Base-by-base conservation (phyloP, 2,797 vertebrate genomes). In the Alectoris magna region DNA sequence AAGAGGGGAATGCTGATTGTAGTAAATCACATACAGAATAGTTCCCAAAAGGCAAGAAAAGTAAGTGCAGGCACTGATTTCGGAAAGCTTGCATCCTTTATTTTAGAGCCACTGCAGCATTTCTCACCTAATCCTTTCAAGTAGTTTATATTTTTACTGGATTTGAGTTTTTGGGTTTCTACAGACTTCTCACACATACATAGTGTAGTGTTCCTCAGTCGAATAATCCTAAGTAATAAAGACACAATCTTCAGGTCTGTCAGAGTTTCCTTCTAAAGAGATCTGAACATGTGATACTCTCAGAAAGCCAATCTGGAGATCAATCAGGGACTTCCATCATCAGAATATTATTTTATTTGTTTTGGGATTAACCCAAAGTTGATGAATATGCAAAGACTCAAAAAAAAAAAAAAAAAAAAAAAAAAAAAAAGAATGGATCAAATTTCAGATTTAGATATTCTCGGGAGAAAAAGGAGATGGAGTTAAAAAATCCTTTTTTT, bases 111-210 rank as follows among this genome's bases (percentile, higher is more conserved):
- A 78, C 75, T 39, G 29, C n/a, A 84, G 39, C 9, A 75, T 44
- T 74, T 44, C 97, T 96, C 96, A 98, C 98, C 98, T 59, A 98
- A 77, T 64, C 96, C 97, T 91, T 99, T 98, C 98, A 98, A 98
- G 93, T 98, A 98, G 36, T 38, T 98, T 97, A 86, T 98, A 98
- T 92, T 98, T 98, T 98, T 98, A 66, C 97, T 98, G 97, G 96
- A 91, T 86, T 97, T 59, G 94, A 98, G 98, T 94, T 98, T 98
- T 98, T 34, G 98, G 97, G 98, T 94, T 98, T 97, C 98, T 60
- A 98, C 87, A 93, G 98, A 98, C 18, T 97, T 94, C 6, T 98
- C 97, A 44, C 97, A 98, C 97, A 98, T 98, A 98, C 97, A 98
- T 98, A 55, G 94, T 97, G 78, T 22, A 63, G 75, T 41, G 15